These are phyloP conservation scores for Didymodactylos carnosus DNA, from an alignment of 2,888 invertebrate genomes.

Conservation along the genomic window DNA sequence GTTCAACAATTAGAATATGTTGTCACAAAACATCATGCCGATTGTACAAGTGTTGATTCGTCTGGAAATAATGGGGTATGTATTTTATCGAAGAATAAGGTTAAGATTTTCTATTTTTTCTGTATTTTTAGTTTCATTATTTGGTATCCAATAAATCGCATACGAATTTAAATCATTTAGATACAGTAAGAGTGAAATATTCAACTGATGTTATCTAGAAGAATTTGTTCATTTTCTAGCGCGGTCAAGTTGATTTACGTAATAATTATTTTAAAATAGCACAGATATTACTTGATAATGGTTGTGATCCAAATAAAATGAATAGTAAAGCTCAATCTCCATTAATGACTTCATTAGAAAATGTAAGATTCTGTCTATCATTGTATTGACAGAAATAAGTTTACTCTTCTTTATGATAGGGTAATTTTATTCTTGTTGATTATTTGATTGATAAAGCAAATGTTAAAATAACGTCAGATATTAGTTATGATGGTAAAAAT, in stretches of 20 bases:
- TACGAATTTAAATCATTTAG: not conserved
- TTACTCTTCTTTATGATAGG: too few relatives aligned
- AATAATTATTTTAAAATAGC: slow-evolving; percentile 2
- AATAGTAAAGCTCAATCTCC: slow-evolving; percentile 3
- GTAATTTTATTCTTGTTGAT: not conserved
- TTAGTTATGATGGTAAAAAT: not conserved
- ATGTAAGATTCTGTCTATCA: not conserved
- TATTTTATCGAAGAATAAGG: not conserved
- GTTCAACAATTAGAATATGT: slow-evolving; percentile 11
- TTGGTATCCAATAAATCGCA: not conserved
- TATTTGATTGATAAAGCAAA: not conserved
- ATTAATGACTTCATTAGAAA: not conserved
- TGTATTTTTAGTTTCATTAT: slow-evolving; percentile 2
- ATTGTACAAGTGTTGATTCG: not conserved
- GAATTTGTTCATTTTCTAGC: too few relatives aligned
- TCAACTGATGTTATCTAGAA: too few relatives aligned
- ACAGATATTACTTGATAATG: not conserved
- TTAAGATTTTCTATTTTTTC: not conserved
- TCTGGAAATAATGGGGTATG: slow-evolving; percentile 4
- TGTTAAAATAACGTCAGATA: not conserved
- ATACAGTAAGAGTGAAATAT: not conserved
- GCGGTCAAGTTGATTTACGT: not conserved
- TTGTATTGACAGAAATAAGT: not conserved
- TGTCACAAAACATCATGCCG: slow-evolving; percentile 1
- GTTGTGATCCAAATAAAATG: slow-evolving; percentile 5